Percentiles rank a stretch among this genome's conserved stretches.
phyloP scores from a whole-genome alignment of 2,113 vertebrate species.

The Gymnobelideus leadbeateri region DNA sequence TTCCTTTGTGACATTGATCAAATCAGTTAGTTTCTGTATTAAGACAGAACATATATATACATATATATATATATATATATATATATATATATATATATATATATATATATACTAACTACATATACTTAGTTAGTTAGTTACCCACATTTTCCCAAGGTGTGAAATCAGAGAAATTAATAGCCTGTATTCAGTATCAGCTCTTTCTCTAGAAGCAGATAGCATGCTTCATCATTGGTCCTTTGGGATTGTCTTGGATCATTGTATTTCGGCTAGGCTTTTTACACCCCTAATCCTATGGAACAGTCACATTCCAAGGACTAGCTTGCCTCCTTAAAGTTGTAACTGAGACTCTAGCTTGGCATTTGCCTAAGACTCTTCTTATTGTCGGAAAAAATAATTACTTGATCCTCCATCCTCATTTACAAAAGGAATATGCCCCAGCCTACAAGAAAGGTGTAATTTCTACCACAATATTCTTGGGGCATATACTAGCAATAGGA shows the following conservation, averaged over 20 bases:
- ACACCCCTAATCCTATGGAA: background rate
- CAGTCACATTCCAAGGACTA: background rate
- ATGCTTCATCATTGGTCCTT: background rate
- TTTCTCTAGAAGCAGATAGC: background rate
- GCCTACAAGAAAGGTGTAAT: background rate
- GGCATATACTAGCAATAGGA: background rate
- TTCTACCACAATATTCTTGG: background rate
- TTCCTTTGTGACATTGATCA: background rate
- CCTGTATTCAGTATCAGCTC: background rate
- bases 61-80: too few relatives aligned
- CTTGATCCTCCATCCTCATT: background rate
- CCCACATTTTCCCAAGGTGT: too few relatives aligned
- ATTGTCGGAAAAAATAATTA: background rate
- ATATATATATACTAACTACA: too few relatives aligned
- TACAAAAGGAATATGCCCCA: background rate
- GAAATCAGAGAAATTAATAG: too few relatives aligned
- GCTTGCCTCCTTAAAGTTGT: background rate
- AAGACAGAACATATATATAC: too few relatives aligned
- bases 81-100: too few relatives aligned
- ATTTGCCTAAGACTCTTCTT: background rate
- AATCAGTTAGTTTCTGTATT: background rate
- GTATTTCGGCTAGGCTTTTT: background rate
- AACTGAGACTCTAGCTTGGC: background rate
- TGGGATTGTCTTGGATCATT: background rate
- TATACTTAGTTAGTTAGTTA: too few relatives aligned